phyloP scores from a whole-genome alignment of 2,888 invertebrate species.

The Apamea monoglypha region DNA sequence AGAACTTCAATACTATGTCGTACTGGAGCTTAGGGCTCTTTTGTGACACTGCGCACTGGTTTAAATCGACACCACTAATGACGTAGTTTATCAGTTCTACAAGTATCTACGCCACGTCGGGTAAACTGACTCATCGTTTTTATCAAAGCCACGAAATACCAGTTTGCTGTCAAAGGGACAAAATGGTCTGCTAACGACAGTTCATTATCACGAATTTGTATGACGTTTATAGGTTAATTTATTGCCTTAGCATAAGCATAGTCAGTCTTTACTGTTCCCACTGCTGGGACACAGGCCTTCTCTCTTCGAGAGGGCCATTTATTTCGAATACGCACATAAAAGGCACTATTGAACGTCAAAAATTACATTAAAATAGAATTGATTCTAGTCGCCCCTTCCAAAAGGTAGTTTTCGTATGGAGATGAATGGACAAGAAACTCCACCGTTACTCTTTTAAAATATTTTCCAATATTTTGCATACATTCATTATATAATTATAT shows the following conservation, averaged over 20 bases:
- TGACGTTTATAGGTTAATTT: slow-evolving; percentile 1
- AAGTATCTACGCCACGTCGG: not conserved
- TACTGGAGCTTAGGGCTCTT: not conserved
- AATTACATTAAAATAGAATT: too few relatives aligned
- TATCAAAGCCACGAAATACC: slow-evolving; percentile 9
- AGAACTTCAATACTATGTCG: not conserved
- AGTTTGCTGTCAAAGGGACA: not conserved
- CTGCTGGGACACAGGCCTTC: too few relatives aligned
- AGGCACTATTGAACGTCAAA: too few relatives aligned
- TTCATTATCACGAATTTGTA: not conserved
- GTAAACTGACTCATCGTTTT: slow-evolving; percentile 30
- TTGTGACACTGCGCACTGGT: not conserved
- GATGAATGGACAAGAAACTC: too few relatives aligned
- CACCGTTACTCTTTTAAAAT: too few relatives aligned
- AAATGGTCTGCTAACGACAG: not conserved
- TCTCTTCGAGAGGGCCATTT: too few relatives aligned
- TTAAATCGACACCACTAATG: slow-evolving; percentile 5
- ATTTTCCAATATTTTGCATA: too few relatives aligned
- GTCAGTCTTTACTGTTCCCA: too few relatives aligned
- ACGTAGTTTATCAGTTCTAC: slow-evolving; percentile 1
- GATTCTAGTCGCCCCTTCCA: too few relatives aligned
- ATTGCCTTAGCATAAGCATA: not conserved
- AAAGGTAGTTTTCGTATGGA: too few relatives aligned
- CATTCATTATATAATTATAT: too few relatives aligned
- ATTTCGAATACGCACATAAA: too few relatives aligned